Evolutionary conservation across 2,888 invertebrate genomes (phyloP).

Genomic region (Lymantria monacha): DNA sequence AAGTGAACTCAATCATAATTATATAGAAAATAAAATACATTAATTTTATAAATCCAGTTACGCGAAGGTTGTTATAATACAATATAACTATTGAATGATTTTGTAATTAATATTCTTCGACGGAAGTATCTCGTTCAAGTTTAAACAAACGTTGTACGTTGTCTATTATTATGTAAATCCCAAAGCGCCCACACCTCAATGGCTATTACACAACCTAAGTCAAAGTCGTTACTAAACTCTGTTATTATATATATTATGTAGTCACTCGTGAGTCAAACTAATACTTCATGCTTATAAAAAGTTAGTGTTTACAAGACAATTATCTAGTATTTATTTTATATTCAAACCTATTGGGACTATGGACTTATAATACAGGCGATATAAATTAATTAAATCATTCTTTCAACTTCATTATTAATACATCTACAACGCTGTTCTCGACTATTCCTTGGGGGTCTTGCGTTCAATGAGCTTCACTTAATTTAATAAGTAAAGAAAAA

Average conservation of each 20-base stretch:
- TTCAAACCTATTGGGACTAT: slow-evolving; percentile 2
- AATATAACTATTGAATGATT: neutral
- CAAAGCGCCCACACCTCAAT: slow-evolving; percentile 23
- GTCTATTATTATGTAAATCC: slow-evolving; percentile 29
- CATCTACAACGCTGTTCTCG: slow-evolving; percentile 5
- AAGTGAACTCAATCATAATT: too few species aligned
- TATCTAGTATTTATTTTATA: neutral
- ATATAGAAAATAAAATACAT: too few species aligned
- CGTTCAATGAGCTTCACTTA: slow-evolving; percentile 13
- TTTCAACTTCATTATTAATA: slow-evolving; percentile 6
- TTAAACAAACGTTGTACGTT: slow-evolving; percentile 13
- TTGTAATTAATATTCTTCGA: neutral
- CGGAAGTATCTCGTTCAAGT: slow-evolving; percentile 8
- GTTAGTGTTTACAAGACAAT: neutral
- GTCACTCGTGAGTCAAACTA: neutral
- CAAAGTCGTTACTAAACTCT: slow-evolving; percentile 21
- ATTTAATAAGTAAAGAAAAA: slow-evolving; percentile 7
- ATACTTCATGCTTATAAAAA: neutral
- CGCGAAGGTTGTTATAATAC: neutral
- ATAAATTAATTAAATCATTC: slow-evolving; percentile 10
- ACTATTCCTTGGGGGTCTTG: slow-evolving; percentile 5
- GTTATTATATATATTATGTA: slow-evolving; percentile 10
- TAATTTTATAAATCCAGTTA: neutral
- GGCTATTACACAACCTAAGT: slow-evolving; percentile 15
- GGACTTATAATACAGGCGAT: neutral